Percentiles rank a stretch among this genome's conserved stretches.
phyloP scores from a whole-genome alignment of 2,113 vertebrate species.

The Scomber scombrus region DNA sequence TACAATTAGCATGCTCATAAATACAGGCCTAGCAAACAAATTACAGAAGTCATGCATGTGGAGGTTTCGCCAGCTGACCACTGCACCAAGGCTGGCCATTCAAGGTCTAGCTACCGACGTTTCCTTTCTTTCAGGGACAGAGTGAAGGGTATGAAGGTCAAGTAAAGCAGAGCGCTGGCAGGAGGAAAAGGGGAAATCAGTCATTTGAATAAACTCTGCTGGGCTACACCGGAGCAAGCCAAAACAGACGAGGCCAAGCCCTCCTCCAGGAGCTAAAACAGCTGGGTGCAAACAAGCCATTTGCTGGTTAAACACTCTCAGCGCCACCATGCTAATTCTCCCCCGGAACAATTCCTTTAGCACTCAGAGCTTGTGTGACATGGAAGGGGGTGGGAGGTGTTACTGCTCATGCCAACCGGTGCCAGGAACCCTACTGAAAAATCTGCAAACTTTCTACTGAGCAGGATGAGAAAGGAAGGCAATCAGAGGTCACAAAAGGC shows the following conservation, averaged over 20 bases:
- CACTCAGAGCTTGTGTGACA: conserved; percentile 34
- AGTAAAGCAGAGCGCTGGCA: conserved; percentile 13
- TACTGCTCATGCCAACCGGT: neutral
- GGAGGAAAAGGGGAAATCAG: conserved; percentile 19
- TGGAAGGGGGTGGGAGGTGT: neutral
- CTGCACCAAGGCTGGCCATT: conserved; percentile 57
- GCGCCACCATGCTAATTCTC: conserved; percentile 63
- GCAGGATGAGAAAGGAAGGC: conserved; percentile 8
- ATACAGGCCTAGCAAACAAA: conserved; percentile 83
- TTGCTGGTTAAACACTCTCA: conserved; percentile 67
- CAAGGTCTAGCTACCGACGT: conserved; percentile 50
- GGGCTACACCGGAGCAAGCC: conserved; percentile 23
- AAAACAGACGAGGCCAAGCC: conserved; percentile 43
- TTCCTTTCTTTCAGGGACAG: conserved; percentile 32
- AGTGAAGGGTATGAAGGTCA: conserved; percentile 48
- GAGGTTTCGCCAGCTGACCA: conserved; percentile 74
- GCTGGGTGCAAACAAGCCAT: conserved; percentile 74
- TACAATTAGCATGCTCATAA: conserved; percentile 84
- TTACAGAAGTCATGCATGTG: conserved; percentile 79
- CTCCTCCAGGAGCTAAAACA: conserved; percentile 50
- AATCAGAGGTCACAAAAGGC: conserved; percentile 13
- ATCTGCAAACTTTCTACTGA: conserved; percentile 25
- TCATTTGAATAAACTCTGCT: conserved; percentile 22
- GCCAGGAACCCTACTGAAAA: conserved; percentile 24
- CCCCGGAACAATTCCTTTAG: conserved; percentile 31